These are phyloP conservation scores for Meteorus cinctellus DNA, from an alignment of 2,888 invertebrate species.

Conservation along the genomic window DNA sequence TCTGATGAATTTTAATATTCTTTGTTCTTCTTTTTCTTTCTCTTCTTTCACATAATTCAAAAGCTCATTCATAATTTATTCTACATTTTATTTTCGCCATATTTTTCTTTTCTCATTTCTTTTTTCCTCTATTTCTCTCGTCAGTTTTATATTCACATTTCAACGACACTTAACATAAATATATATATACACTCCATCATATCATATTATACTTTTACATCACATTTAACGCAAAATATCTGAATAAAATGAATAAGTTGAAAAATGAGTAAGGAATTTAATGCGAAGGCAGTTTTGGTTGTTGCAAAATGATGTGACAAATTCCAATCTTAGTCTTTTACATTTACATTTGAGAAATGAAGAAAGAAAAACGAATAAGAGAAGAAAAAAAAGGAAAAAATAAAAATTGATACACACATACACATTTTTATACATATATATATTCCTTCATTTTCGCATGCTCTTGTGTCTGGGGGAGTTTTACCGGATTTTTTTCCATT, in stretches of 20 bases:
- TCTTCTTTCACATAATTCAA: too few species aligned
- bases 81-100: too few species aligned
- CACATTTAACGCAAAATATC: not conserved
- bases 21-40: too few species aligned
- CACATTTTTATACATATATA: not conserved
- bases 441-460: not conserved
- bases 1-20: too few species aligned
- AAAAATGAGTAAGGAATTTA: not conserved
- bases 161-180: not conserved
- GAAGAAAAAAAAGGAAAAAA: not conserved
- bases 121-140: not conserved
- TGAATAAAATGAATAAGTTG: not conserved
- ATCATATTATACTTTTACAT: not conserved
- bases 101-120: not conserved
- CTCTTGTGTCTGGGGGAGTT: conserved; percentile 55
- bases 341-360: not conserved
- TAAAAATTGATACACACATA: not conserved
- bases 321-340: conserved; percentile 8
- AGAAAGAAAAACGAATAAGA: too few species aligned
- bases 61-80: too few species aligned
- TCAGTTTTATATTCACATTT: not conserved
- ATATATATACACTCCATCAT: not conserved
- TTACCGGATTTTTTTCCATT: conserved; percentile 56
- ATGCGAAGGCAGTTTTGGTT: not conserved
- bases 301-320: not conserved